Base-by-base conservation (phyloP, 2,113 vertebrate genomes). In the Willisornis vidua region DNA sequence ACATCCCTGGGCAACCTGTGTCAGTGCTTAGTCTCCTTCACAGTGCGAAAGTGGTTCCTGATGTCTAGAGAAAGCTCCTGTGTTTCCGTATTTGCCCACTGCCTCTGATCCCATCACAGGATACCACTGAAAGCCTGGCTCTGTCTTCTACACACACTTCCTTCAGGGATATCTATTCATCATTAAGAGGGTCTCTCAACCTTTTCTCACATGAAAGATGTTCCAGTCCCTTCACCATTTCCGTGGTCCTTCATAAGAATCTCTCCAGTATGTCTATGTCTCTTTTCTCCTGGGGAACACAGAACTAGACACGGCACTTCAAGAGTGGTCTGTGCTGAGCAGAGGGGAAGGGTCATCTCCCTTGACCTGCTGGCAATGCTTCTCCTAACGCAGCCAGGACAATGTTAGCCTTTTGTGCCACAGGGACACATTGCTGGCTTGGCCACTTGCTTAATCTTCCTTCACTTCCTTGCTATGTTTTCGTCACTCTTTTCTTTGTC, bases 391-490 rank as follows among this genome's bases (percentile, higher is more conserved):
- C 20, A 76, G 43, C 24, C 17, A 45, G 7, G n/a, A 37, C 39
- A 55, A 2, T 3, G 3, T 26, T 33, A 39, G 51, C 16, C 25
- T 65, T 74, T 68, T 8, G 45, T 82, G 31, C 24, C 10, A 7
- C 12, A 23, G 25, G 24, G 39, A 19, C 39, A n/a, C 0, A 0
- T 26, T 6, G 3, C 39, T 77, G 28, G 3, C 19, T 63, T 48
- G 76, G 72, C 25, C 35, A 7, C 7, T 24, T 63, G 4, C 4
- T 71, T 45, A 70, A 3, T 24, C 41, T 48, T 33, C 35, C 12
- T 41, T 71, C 57, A 26, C 6, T 11, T 54, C 33, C 46, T 22
- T 39, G 6, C 20, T 57, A 1, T 51, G 25, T 19, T 43, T 49
- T 48, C 39, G 19, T 61, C 0, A 7, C 23, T 73, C 31, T 41